Evolutionary conservation across 2,888 invertebrate species (phyloP).

Genomic region (Chrysopilus asiliformis): DNA sequence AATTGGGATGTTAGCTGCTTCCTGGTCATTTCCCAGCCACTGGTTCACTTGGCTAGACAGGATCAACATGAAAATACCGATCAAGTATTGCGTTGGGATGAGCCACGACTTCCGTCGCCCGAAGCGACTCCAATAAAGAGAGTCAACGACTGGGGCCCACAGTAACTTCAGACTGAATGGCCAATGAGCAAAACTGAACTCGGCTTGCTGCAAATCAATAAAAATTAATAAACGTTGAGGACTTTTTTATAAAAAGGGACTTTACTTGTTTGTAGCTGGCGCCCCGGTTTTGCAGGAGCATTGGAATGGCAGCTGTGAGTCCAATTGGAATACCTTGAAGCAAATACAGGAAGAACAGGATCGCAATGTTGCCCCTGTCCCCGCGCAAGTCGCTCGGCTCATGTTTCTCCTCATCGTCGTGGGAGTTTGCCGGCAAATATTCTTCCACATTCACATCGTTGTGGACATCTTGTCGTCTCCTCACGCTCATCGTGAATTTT

Average conservation of each 20-base stretch:
- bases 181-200: conserved; percentile 90
- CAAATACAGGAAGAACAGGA: conserved; percentile 84
- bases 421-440: too few relatives aligned
- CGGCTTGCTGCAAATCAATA: too few relatives aligned
- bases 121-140: conserved; percentile 67
- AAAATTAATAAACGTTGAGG: too few relatives aligned
- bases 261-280: conserved; percentile 88
- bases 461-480: too few relatives aligned
- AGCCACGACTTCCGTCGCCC: conserved; percentile 94
- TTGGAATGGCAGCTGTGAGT: conserved; percentile 84
- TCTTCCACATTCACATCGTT: too few relatives aligned
- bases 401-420: conserved; percentile 17
- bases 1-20: conserved; percentile 55
- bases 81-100: conserved; percentile 84
- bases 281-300: conserved; percentile 84
- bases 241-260: too few relatives aligned
- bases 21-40: conserved; percentile 56
- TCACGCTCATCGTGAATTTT: too few relatives aligned
- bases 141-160: conserved; percentile 98
- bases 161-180: conserved; percentile 84
- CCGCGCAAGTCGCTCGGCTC: conserved; percentile 45
- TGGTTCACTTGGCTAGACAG: conserved; percentile 60
- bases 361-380: conserved; percentile 66
- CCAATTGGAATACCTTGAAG: conserved; percentile 94
- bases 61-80: conserved; percentile 79